Base-by-base conservation (phyloP, 2,888 invertebrate species). In the Beris chalybata region DNA sequence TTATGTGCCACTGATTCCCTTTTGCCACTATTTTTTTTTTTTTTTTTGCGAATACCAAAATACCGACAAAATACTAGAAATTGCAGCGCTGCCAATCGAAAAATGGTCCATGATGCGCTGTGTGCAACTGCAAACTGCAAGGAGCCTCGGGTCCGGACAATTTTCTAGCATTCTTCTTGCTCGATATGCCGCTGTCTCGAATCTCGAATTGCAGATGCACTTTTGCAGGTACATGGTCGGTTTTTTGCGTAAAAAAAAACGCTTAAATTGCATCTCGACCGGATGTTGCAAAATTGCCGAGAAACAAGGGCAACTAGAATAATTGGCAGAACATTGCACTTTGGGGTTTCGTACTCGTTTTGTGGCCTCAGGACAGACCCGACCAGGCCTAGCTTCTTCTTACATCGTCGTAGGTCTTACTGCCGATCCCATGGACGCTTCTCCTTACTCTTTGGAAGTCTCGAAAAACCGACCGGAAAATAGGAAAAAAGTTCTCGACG, bases 211-310 rank as follows among this genome's bases (percentile, higher is more conserved):
- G 11, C 12, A 29, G 15, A 38, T 38, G 38, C 38, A 38, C 38
- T 38, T 13, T 61, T 30, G 38, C 47, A 30, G 48, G 7, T 48
- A 29, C n/a, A 48, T 22, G 5, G 7, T 9, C n/a, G 50, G 12
- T 30, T 53, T 30, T n/a, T 53, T 11, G 12, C 29, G 22, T 29
- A 2, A 13, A 44, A 63, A 67, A 68, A 69, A 69, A 66, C 69
- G 66, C 67, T 70, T 64, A 70, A 71, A 71, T 69, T 70, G 68
- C 70, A 70, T 71, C 70, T 71, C 65, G 67, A 68, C 71, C 71
- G 71, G 71, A 71, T 71, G 70, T 71, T 69, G 69, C 64, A 66
- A 70, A 71, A 71, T 71, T 70, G 70, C 70, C 55, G 57, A 65
- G 65, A 66, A 70, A 68, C 67, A 67, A 65, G 66, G 66, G 69